These are phyloP conservation scores for Thomomys bottae DNA, from an alignment of 2,113 vertebrate genomes.

Conservation along the genomic window DNA sequence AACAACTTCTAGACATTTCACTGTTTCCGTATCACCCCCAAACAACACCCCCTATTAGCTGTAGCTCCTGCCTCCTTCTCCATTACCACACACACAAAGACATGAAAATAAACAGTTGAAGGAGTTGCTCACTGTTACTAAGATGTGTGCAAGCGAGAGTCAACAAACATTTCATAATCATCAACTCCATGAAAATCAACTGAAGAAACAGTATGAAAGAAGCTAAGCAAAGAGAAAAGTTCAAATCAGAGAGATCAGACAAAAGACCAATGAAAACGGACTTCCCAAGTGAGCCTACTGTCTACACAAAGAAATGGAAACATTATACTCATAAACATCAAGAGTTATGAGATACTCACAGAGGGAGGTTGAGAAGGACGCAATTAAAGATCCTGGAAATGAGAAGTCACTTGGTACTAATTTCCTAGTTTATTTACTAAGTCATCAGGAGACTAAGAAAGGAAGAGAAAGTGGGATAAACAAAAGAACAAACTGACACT, in stretches of 20 bases:
- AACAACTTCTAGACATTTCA: neutral
- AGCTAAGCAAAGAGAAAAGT: neutral
- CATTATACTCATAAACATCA: neutral
- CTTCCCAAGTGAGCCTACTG: neutral
- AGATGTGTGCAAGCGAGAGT: neutral
- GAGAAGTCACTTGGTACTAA: neutral
- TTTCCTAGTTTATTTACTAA: neutral
- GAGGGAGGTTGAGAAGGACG: neutral
- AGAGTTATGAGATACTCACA: neutral
- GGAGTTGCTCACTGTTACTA: neutral
- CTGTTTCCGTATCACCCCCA: neutral
- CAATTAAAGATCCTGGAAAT: neutral
- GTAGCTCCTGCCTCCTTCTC: neutral
- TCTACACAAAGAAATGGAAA: neutral
- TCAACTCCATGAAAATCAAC: neutral
- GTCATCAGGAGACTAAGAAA: neutral
- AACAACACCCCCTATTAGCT: neutral
- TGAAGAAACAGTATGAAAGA: neutral
- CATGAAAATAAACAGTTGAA: neutral
- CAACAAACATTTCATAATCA: neutral
- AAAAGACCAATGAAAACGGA: neutral
- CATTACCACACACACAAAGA: neutral
- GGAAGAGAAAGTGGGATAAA: neutral
- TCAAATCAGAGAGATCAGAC: neutral
- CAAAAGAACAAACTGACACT: neutral